phyloP scores from a whole-genome alignment of 2,797 vertebrate genomes.

The Salarias fasciatus region DNA sequence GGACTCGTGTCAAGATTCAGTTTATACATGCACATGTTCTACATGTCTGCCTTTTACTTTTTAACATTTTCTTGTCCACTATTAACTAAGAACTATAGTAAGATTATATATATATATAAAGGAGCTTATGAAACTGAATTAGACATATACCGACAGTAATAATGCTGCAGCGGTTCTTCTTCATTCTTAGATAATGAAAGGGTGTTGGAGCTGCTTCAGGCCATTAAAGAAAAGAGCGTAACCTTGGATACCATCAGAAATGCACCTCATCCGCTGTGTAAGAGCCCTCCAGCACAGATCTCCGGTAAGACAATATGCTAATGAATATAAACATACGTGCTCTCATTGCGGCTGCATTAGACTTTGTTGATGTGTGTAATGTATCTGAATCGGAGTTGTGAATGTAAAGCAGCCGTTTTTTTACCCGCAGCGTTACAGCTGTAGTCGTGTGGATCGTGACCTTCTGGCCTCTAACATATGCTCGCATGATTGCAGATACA shows the following conservation, averaged over 20 bases:
- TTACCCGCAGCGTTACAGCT: background rate
- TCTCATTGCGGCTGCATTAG: slow-evolving; percentile 1
- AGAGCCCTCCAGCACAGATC: slow-evolving; percentile 81
- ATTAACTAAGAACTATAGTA: background rate
- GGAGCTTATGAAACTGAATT: slow-evolving; percentile 14
- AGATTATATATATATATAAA: background rate
- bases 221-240: slow-evolving; percentile 93
- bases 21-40: background rate
- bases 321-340: slow-evolving; percentile 15
- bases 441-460: slow-evolving; percentile 23
- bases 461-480: slow-evolving; percentile 43
- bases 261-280: slow-evolving; percentile 83
- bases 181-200: slow-evolving; percentile 90
- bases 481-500: slow-evolving; percentile 80
- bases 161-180: slow-evolving; percentile 12
- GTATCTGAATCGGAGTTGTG: background rate
- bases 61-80: background rate
- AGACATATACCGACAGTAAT: slow-evolving; percentile 5
- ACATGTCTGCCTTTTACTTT: background rate
- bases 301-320: slow-evolving; percentile 81
- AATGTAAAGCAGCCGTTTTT: background rate
- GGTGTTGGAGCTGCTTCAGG: slow-evolving; percentile 92
- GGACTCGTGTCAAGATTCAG: slow-evolving; percentile 18
- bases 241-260: slow-evolving; percentile 87
- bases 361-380: slow-evolving; percentile 1